These are phyloP conservation scores for Xanthorhoe designata DNA, from an alignment of 2,888 invertebrate species.

Conservation along the genomic window DNA sequence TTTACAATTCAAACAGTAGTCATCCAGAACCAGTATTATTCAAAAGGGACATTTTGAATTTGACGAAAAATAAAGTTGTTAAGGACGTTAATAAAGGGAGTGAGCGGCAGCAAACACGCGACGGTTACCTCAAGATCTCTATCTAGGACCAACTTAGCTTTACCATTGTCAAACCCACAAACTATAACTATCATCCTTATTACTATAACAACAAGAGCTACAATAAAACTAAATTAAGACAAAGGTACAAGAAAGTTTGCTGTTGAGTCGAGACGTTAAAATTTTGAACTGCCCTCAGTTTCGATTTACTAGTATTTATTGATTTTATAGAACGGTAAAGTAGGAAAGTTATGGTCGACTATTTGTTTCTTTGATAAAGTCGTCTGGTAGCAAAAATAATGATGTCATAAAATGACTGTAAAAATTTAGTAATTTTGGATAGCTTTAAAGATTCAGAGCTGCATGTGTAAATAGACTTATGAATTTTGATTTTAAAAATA, in stretches of 20 bases:
- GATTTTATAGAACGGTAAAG: slow-evolving; percentile 34
- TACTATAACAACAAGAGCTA: slow-evolving; percentile 32
- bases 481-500: too few species aligned
- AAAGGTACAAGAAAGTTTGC: slow-evolving; percentile 41
- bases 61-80: slow-evolving; percentile 79
- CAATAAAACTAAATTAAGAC: slow-evolving; percentile 21
- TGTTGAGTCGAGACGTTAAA: slow-evolving; percentile 60
- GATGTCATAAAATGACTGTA: background rate
- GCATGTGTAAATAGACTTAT: background rate
- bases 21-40: slow-evolving; percentile 58
- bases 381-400: slow-evolving; percentile 16
- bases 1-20: slow-evolving; percentile 70
- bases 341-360: slow-evolving; percentile 20
- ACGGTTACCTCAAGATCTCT: slow-evolving; percentile 66
- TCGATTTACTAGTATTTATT: slow-evolving; percentile 41
- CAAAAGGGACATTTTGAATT: slow-evolving; percentile 61
- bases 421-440: background rate
- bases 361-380: slow-evolving; percentile 23
- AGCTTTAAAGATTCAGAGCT: background rate
- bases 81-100: slow-evolving; percentile 62
- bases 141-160: slow-evolving; percentile 67
- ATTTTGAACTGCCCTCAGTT: slow-evolving; percentile 55
- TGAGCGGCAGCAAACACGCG: slow-evolving; percentile 67
- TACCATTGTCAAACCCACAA: slow-evolving; percentile 54
- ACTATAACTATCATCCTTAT: slow-evolving; percentile 54